A percentile compares a stretch with the other conserved stretches of the same genome.
Conservation (phyloP, 2,113 vertebrate species). For the Upupa epops region DNA sequence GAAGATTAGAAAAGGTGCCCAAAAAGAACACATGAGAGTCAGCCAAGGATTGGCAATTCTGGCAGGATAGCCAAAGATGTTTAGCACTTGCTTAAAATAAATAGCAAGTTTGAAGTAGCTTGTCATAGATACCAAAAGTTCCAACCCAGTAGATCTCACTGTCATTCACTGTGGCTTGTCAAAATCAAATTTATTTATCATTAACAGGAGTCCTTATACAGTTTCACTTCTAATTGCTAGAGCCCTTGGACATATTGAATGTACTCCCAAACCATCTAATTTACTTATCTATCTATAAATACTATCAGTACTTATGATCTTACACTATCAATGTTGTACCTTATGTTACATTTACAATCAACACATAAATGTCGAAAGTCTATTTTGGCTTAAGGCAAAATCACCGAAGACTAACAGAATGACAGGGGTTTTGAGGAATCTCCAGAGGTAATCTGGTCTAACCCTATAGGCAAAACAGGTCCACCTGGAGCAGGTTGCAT, state of each 20-base stretch:
- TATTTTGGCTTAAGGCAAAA: not conserved
- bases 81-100: constrained; percentile 27
- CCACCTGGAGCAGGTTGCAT: too few relatives aligned
- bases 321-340: not conserved
- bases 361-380: not conserved
- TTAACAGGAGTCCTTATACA: not conserved
- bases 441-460: too few relatives aligned
- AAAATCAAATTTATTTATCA: not conserved
- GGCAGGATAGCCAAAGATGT: not conserved
- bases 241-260: not conserved
- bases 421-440: too few relatives aligned
- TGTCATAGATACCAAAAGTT: not conserved
- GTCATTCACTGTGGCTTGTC: not conserved
- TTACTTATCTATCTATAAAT: not conserved
- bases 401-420: not conserved
- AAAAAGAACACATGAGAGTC: not conserved
- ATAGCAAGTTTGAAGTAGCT: not conserved
- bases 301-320: not conserved
- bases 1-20: not conserved
- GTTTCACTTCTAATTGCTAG: not conserved
- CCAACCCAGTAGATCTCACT: not conserved
- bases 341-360: not conserved
- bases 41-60: not conserved
- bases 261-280: not conserved
- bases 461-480: too few relatives aligned